A percentile compares a stretch with the other conserved stretches of the same genome.
phyloP scores from a whole-genome alignment of 1,140 invertebrate species.

The Procambarus clarkii region DNA sequence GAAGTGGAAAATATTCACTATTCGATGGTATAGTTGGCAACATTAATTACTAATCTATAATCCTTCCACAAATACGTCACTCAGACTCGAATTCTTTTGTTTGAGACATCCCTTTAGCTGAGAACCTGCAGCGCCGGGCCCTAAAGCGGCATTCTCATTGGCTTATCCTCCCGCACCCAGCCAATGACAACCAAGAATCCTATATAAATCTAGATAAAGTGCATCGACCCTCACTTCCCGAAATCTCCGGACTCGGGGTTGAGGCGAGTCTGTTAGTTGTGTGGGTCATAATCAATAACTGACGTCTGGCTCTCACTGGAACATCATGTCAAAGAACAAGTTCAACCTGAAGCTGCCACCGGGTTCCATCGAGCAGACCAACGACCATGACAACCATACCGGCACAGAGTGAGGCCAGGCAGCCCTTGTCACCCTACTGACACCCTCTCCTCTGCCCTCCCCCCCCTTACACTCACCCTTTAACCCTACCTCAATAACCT shows the following conservation, averaged over 20 bases:
- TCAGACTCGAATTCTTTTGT: constrained; percentile 29
- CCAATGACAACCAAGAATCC: neutral
- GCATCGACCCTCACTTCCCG: constrained; percentile 9
- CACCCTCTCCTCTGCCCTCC: neutral
- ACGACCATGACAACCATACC: constrained; percentile 82
- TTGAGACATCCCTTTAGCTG: neutral
- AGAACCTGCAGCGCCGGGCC: neutral
- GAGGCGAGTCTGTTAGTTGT: constrained; percentile 19
- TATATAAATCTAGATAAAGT: constrained; percentile 36
- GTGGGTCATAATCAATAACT: constrained; percentile 58
- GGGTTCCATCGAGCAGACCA: constrained; percentile 86
- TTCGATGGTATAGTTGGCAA: neutral
- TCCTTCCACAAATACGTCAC: constrained; percentile 7
- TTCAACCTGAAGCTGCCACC: constrained; percentile 92
- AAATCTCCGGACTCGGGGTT: constrained; percentile 5
- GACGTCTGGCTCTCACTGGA: constrained; percentile 27
- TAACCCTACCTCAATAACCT: neutral
- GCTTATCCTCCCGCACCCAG: neutral
- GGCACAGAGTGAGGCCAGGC: constrained; percentile 79
- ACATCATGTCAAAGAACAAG: constrained; percentile 92
- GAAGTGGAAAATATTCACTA: neutral
- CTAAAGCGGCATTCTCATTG: neutral
- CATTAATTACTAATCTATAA: neutral
- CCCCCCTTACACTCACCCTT: neutral
- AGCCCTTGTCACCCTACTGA: neutral